Evolutionary conservation across 2,113 vertebrate genomes (phyloP).

Genomic region (Urocolius indicus): DNA sequence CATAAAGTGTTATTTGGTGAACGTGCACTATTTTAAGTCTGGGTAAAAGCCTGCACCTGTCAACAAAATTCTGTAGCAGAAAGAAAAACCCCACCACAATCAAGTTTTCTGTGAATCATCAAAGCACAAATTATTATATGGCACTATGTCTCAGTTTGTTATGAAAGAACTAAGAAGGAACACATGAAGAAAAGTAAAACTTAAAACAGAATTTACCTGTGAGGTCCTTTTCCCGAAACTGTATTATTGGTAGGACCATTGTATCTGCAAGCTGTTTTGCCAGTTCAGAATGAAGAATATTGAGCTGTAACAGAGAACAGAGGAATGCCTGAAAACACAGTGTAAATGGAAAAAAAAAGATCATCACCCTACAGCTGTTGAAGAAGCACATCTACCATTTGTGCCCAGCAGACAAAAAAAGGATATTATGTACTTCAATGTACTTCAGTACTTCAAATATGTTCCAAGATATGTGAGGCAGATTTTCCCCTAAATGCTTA

Average conservation of each 20-base stretch:
- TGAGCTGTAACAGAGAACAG: constrained; percentile 83
- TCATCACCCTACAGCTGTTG: not conserved
- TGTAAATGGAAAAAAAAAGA: not conserved
- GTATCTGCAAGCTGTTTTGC: constrained; percentile 93
- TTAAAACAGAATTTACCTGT: constrained; percentile 82
- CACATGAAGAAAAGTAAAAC: not conserved
- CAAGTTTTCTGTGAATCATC: not conserved
- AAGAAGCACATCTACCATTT: not conserved
- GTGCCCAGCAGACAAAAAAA: not conserved
- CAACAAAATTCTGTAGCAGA: not conserved
- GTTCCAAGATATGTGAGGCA: not conserved
- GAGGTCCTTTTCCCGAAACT: constrained; percentile 97
- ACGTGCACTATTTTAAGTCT: not conserved
- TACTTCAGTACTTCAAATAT: not conserved
- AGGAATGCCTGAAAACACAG: not conserved
- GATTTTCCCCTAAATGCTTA: not conserved
- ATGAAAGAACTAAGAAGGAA: not conserved
- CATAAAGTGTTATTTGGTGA: not conserved
- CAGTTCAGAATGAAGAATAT: constrained; percentile 89
- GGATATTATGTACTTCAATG: not conserved
- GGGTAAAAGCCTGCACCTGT: not conserved
- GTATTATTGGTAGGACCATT: constrained; percentile 95
- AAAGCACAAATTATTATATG: not conserved
- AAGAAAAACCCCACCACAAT: not conserved
- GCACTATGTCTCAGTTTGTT: not conserved